These are phyloP conservation scores for Darevskia nairensis DNA, from an alignment of 2,797 vertebrate species.

Conservation along the genomic window DNA sequence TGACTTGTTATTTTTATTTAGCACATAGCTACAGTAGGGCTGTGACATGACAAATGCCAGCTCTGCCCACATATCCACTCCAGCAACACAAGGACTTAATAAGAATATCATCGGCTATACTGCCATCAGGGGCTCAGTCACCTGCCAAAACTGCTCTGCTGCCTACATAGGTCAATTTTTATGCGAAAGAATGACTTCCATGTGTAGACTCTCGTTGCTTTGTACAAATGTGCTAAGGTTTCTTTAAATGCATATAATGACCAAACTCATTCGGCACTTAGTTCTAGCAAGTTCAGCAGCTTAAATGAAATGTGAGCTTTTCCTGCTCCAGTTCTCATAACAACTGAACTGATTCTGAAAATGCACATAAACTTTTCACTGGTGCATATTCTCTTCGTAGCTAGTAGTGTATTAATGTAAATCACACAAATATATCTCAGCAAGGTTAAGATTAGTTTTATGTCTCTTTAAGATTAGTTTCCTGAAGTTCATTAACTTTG, in stretches of 20 bases:
- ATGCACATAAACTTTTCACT: not conserved
- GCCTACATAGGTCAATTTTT: not conserved
- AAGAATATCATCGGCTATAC: not conserved
- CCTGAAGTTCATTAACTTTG: not conserved
- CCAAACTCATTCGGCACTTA: not conserved
- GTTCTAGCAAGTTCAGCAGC: not conserved
- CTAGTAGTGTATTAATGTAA: constrained; percentile 3
- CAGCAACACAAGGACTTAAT: not conserved
- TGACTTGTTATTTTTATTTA: not conserved
- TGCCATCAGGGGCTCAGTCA: not conserved
- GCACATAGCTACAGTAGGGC: not conserved
- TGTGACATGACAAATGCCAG: not conserved
- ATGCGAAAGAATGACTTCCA: not conserved
- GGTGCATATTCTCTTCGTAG: not conserved
- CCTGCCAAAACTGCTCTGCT: not conserved
- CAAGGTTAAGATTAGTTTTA: not conserved
- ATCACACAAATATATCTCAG: not conserved
- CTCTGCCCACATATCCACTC: not conserved
- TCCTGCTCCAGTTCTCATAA: not conserved
- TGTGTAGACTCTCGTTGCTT: not conserved
- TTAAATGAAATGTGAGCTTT: not conserved
- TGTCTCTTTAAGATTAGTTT: not conserved
- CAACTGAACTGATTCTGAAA: constrained; percentile 8
- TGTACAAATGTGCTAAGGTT: not conserved
- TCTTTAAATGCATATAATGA: not conserved